Evolutionary conservation across 2,113 vertebrate species (phyloP), one percentile per base, ranked within the genome.

Genomic region (Psammodynastes pulverulentus): DNA sequence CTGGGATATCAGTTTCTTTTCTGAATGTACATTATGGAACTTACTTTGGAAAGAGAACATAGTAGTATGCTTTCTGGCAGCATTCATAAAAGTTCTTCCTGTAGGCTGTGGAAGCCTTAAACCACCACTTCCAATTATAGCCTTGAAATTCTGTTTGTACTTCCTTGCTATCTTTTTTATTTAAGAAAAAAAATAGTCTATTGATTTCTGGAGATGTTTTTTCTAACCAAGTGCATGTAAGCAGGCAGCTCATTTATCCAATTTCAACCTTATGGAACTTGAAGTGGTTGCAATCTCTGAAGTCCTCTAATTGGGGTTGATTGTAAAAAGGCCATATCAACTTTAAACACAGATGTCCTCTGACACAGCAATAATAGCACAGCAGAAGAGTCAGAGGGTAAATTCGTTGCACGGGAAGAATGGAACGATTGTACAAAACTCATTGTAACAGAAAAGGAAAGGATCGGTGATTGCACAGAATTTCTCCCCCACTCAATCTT

Each of bases 171-270:
- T 56, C 34, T 54, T 19, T 19, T 53, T 87, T 79, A 46, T 6
- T 89, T 43, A 46, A 67, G 4, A 10, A 21, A 21, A 54, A 53
- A 49, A 93, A 58, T 13, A 29, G 0, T 0, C 92, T 94, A 88
- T 48, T 92, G 26, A 88, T 87, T 93, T 91, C 85, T 45, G 3
- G 48, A 0, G 58, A 89, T 67, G 3, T 0, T 52, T 93, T 91
- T 93, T 0, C 58, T 87, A 92, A 19, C 4, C 23, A 92, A 90
- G 1, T 56, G 0, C 17, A 72, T 92, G 92, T 91, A 86, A 72
- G 1, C 0, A 56, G 46, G 45, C 9, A 86, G 17, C 4, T 96
- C 87, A 84, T 94, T 94, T 95, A 90, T 93, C 79, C 90, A 72
- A 2, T 7, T 89, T 94, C 45, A 93, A 1, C 2, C 52, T 93